Evolutionary conservation across 2,113 vertebrate species (phyloP).

Genomic region (Tringa solitaria): DNA sequence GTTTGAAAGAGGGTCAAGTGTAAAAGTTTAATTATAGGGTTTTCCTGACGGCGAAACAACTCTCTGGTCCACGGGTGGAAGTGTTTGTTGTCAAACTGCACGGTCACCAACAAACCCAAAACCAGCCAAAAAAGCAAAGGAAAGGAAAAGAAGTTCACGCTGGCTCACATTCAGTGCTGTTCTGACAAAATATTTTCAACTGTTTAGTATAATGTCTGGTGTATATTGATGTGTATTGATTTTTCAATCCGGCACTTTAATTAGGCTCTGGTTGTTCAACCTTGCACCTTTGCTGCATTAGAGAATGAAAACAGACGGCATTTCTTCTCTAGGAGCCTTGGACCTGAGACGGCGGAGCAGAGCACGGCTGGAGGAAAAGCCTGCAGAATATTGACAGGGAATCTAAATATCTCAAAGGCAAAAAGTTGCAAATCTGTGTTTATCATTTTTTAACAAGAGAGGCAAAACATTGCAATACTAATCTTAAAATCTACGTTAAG

Average conservation of each 20-base stretch:
- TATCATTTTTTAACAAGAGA: slow-evolving; percentile 53
- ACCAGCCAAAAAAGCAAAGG: not conserved
- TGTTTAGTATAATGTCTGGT: slow-evolving; percentile 59
- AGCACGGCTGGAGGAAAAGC: not conserved
- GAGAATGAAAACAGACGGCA: slow-evolving; percentile 11
- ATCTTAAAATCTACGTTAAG: slow-evolving; percentile 71
- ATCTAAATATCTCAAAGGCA: slow-evolving; percentile 63
- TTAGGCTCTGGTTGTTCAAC: slow-evolving; percentile 69
- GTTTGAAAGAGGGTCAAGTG: not conserved
- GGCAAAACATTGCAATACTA: slow-evolving; percentile 35
- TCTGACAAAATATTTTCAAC: slow-evolving; percentile 57
- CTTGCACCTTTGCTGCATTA: slow-evolving; percentile 42
- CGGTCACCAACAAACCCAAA: not conserved
- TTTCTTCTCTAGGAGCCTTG: not conserved
- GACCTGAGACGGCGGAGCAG: not conserved
- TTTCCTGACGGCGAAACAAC: not conserved
- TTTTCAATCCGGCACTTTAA: slow-evolving; percentile 57
- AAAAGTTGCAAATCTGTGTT: slow-evolving; percentile 45
- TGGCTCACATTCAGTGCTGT: not conserved
- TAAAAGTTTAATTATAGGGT: slow-evolving; percentile 2
- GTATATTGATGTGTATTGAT: slow-evolving; percentile 60
- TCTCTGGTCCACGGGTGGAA: not conserved
- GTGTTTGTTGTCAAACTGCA: not conserved
- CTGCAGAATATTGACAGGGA: slow-evolving; percentile 55
- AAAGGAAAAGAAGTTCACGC: not conserved